Conservation (phyloP, 2,113 vertebrate genomes). For the Ailurus styani region DNA sequence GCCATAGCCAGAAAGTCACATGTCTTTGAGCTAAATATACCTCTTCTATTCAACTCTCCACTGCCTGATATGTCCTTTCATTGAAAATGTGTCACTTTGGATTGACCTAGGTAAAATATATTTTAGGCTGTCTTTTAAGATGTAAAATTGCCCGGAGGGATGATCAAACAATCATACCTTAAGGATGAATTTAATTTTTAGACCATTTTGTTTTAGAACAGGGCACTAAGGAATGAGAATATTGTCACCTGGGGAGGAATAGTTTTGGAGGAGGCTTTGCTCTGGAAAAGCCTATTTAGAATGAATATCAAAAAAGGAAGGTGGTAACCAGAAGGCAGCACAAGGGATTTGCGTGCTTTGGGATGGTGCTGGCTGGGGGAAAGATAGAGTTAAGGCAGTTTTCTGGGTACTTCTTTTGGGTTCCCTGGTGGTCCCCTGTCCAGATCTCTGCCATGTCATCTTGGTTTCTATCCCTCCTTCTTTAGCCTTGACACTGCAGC, state of each 20-base stretch:
- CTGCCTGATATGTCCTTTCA: not conserved
- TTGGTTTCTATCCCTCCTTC: not conserved
- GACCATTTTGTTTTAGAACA: not conserved
- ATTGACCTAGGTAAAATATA: not conserved
- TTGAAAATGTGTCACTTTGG: not conserved
- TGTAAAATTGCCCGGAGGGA: not conserved
- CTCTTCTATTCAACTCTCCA: not conserved
- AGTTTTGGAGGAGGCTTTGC: not conserved
- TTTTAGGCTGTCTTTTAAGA: constrained; percentile 18
- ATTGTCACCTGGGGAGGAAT: not conserved
- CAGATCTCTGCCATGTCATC: not conserved
- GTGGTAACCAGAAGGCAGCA: not conserved
- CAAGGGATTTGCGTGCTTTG: not conserved
- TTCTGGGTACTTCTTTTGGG: not conserved
- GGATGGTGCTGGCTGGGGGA: not conserved
- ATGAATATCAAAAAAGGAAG: not conserved
- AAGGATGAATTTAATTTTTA: not conserved
- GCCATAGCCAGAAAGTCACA: not conserved
- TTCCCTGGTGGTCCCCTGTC: not conserved
- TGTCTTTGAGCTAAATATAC: not conserved
- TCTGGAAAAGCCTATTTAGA: not conserved
- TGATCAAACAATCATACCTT: not conserved
- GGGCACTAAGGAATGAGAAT: not conserved
- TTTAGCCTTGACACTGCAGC: not conserved
- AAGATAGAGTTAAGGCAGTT: not conserved